A percentile compares a stretch with the other conserved stretches of the same genome.
phyloP scores from a whole-genome alignment of 1,140 invertebrate genomes.

The Lasaia peninsularis region DNA sequence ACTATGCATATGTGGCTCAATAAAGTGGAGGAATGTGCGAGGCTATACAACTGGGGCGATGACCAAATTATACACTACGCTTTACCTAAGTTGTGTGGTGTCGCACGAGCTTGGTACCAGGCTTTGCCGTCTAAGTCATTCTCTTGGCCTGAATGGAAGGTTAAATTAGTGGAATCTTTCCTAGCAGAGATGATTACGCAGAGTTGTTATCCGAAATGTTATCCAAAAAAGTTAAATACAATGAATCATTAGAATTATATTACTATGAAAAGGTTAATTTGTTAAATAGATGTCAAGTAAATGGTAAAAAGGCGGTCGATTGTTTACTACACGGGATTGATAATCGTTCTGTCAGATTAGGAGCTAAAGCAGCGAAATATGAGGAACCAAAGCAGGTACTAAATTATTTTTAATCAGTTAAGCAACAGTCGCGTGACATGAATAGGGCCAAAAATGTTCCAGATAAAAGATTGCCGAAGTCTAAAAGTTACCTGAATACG shows the following conservation, averaged over 20 bases:
- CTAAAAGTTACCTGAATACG: no score
- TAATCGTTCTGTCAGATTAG: neutral
- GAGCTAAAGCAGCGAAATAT: neutral
- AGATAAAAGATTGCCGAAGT: neutral
- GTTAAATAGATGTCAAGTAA: neutral
- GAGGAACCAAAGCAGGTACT: neutral
- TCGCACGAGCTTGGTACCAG: no score
- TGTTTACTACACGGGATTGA: neutral
- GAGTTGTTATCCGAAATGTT: neutral
- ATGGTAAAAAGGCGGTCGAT: neutral
- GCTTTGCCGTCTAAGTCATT: no score
- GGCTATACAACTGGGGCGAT: no score
- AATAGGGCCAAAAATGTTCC: neutral
- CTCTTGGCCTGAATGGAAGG: no score
- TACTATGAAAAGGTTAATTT: neutral
- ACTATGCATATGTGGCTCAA: no score
- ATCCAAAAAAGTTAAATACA: neutral
- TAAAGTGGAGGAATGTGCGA: no score
- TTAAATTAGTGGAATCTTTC: no score
- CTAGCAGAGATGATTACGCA: neutral
- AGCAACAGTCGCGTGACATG: neutral
- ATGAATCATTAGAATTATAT: neutral
- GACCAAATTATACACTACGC: no score
- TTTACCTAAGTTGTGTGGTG: no score
- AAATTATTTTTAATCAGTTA: neutral